Evolutionary conservation across 2,113 vertebrate genomes (phyloP).

Genomic region (Etia nguti): DNA sequence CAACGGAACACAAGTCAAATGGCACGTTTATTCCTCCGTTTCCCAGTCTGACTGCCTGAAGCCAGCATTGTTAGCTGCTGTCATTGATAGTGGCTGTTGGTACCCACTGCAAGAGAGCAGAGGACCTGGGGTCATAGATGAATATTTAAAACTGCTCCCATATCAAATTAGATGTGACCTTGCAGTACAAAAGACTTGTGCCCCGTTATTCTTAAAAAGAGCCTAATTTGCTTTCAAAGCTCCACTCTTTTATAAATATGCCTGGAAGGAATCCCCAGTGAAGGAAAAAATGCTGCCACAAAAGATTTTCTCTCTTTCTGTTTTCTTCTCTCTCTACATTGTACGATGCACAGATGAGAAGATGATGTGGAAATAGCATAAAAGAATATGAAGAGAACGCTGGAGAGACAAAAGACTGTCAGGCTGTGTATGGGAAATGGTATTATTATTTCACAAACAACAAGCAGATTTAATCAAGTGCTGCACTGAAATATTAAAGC

Average conservation of each 20-base stretch:
- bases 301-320: not conserved
- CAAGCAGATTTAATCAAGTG: not conserved
- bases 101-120: not conserved
- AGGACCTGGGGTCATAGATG: slow-evolving; percentile 62
- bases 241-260: not conserved
- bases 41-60: slow-evolving; percentile 12
- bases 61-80: not conserved
- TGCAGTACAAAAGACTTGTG: slow-evolving; percentile 45
- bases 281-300: not conserved
- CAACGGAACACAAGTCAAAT: not conserved
- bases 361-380: not conserved
- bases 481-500: not conserved
- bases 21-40: not conserved
- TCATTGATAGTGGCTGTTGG: not conserved
- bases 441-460: not conserved
- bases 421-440: not conserved
- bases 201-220: slow-evolving; percentile 40
- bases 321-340: not conserved
- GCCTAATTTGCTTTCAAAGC: slow-evolving; percentile 36
- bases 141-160: slow-evolving; percentile 66
- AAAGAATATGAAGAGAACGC: not conserved
- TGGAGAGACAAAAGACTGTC: not conserved
- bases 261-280: slow-evolving; percentile 18
- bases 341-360: not conserved
- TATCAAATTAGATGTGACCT: slow-evolving; percentile 69